Evolutionary conservation across 2,888 invertebrate species (phyloP), one percentile per base, ranked within the genome.

Genomic region (Opisthograptis luteolata): DNA sequence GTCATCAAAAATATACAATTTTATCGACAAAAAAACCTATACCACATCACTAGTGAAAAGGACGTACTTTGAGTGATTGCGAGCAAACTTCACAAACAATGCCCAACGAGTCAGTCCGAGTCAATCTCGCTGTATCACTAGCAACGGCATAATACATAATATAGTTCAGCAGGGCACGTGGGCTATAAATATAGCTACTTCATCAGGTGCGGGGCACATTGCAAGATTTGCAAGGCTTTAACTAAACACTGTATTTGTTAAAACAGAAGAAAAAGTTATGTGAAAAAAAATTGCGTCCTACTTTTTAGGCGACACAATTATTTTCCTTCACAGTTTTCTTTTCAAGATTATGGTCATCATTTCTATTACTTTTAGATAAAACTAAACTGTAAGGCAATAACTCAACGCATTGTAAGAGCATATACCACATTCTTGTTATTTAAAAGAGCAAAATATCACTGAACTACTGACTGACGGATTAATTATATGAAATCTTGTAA

Each of bases 31-130:
- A n/a, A 15, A 3, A 2, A 2, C 2, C 14, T 3, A 39, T 14
- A 36, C 12, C 56, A 45, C 77, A 63, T 50, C 79, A 58, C 83
- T 79, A 73, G 54, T 58, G 62, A 65, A 70, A 73, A 60, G 60
- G 65, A 56, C 68, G 84, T 82, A 81, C 78, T 85, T 85, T 87
- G 87, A 87, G 85, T 88, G 87, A 89, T 87, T 89, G 84, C 85
- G 69, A 81, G 79, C 74, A 76, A 79, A 76, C 78, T 81, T 63
- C 64, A 76, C 85, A 85, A 87, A 88, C 89, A 89, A 88, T 87
- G 74, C 77, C 58, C 70, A 68, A 66, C 66, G 78, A 87, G 84
- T 84, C 88, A 84, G 86, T 87, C 67, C 66, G 78, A 87, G 84
- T 84, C 88, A 84, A 87, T 87, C 87, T 78, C 77, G 59, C 71